Base-by-base conservation (phyloP, 2,797 vertebrate species). In the Pseudomugil tenellus region DNA sequence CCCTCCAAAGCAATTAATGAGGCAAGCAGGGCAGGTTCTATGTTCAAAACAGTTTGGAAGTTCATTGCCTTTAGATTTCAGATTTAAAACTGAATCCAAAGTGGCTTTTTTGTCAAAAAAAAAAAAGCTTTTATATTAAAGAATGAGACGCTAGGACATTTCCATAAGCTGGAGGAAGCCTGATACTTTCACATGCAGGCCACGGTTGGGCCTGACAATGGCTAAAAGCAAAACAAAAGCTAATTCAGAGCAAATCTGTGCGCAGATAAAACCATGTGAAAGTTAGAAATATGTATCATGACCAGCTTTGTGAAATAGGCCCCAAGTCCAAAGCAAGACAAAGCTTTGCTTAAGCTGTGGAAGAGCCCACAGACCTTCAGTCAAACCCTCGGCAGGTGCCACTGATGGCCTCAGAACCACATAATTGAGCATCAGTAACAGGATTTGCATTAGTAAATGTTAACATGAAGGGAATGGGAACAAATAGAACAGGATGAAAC, bases 101-200 rank as follows among this genome's bases (percentile, higher is more conserved):
- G 89, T 75, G 61, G 57, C 57, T 75, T 78, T 81, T 77, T 83
- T 31, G 29, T 3, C 25, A 72, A 26, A 58, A 26, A 80, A 70
- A 78, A 87, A 87, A 81, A 32, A 32, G 88, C 81, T 90, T 63
- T 77, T 37, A 68, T 9, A 83, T 76, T 74, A 84, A 76, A 57
- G 68, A 80, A 67, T 72, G 80, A 88, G 87, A 87, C 80, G 75
- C 71, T 25, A 83, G 83, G 86, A 83, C 85, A 89, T 90, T 91
- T 92, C 86, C 87, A 88, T 71, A 92, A 92, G 91, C 93, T 90
- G 87, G 87, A 79, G 74, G 81, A 83, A 86, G 85, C 80, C 70
- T 80, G 60, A 83, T 82, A 92, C 90, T 92, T 94, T 94, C 88
- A 94, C 93, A 93, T 92, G 89, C 84, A 90, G 79, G 80, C 84